phyloP scores from a whole-genome alignment of 2,797 vertebrate species.

The Arctocebus calabarensis region DNA sequence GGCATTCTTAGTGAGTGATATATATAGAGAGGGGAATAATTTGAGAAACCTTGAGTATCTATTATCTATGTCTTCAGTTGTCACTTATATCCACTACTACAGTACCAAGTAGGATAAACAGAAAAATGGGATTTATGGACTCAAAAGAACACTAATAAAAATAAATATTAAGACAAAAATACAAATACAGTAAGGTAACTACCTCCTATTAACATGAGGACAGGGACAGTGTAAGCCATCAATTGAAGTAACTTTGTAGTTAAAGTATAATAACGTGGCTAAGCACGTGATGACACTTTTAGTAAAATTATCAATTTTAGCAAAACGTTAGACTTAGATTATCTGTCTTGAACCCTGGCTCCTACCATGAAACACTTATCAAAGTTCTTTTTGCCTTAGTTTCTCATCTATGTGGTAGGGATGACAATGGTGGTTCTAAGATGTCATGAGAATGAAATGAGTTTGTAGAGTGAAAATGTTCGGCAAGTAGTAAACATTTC shows the following conservation, averaged over 20 bases:
- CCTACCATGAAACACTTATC: not conserved
- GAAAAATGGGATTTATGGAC: not conserved
- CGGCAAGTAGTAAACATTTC: not conserved
- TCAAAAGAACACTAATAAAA: not conserved
- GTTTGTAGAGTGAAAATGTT: not conserved
- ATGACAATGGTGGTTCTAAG: not conserved
- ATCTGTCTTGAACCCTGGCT: not conserved
- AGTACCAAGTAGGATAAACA: not conserved
- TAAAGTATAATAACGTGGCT: not conserved
- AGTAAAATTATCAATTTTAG: not conserved
- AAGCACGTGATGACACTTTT: not conserved
- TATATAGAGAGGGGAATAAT: not conserved
- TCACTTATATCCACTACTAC: not conserved
- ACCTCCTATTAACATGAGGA: not conserved
- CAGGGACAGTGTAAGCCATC: too few species aligned
- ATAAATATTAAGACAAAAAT: not conserved
- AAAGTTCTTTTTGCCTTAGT: not conserved
- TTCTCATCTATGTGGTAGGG: not conserved
- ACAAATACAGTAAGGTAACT: not conserved
- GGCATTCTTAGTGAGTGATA: not conserved
- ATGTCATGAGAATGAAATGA: not conserved
- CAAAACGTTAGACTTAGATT: not conserved
- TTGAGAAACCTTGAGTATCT: not conserved
- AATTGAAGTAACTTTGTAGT: rapidly evolving
- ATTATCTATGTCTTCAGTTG: not conserved